Evolutionary conservation across 1,140 invertebrate species (phyloP), one percentile per base, ranked within the genome.

Genomic region (Holcopasites calliopsidis): DNA sequence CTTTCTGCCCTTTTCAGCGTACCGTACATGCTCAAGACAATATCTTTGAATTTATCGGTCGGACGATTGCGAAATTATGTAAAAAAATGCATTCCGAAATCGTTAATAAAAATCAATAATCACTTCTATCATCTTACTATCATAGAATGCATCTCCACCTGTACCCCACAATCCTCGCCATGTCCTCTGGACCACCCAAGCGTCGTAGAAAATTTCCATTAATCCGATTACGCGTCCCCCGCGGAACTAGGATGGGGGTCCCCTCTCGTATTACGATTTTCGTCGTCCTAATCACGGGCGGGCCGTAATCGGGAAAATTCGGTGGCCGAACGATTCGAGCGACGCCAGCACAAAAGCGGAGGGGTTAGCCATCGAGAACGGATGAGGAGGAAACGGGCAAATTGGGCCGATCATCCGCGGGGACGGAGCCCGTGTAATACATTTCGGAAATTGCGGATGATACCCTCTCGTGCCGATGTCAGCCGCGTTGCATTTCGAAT

Each of bases 371-470:
- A 40, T 26, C 28, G 52, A 18, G 38, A 26, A 47, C 21, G 26
- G 50, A 54, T 21, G 55, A 52, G 33, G 49, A 61, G 71, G 72
- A 60, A 79, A 65, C 42, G 49, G 62, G 44, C 49, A 75, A 77
- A 83, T 84, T 54, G 76, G 50, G 49, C 54, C 72, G 77, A 83
- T 83, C 64, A 80, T 83, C 62, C 60, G 55, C 49, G 69, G 61
- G 78, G 76, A 72, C 55, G 68, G 77, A 72, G 54, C 47, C n/a
- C 50, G 62, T 77, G 81, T 83, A 80, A 84, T 84, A 83, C 77
- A 84, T 84, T 84, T 83, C 82, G 82, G 82, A 84, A 84, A 84
- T 84, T 84, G 82, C 62, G 74, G 72, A 75, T 76, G 76, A 78
- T 78, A 71, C 68, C 49, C 57, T 55, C 23, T 35, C 50, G 57